phyloP scores from a whole-genome alignment of 2,797 vertebrate genomes.

The Merluccius polli region DNA sequence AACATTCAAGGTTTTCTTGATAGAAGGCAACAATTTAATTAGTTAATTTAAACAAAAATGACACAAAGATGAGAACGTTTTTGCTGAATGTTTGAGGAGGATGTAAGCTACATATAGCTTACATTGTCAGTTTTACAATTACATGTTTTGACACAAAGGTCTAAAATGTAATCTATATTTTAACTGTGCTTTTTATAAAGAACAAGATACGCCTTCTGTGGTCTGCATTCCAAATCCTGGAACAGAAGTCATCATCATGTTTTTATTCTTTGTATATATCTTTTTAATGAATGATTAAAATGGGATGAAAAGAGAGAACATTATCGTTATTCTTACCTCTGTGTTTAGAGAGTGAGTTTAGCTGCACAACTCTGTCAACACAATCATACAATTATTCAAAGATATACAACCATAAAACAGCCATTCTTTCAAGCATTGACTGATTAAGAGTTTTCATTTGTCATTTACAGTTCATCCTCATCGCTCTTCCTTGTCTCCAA shows the following conservation, averaged over 20 bases:
- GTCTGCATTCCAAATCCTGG: neutral
- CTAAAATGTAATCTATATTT: neutral
- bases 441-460: neutral
- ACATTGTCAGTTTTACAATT: no score
- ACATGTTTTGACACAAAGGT: neutral
- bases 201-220: neutral
- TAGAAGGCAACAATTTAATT: neutral
- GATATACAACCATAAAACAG: neutral
- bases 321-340: slow-evolving; percentile 16
- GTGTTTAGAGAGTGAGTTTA: slow-evolving; percentile 23
- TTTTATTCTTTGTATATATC: neutral
- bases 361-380: slow-evolving; percentile 42
- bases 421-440: neutral
- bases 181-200: neutral
- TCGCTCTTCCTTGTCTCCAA: neutral
- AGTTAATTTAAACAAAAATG: neutral
- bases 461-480: neutral
- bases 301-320: neutral
- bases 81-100: no score
- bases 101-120: no score
- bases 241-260: neutral
- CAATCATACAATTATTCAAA: neutral
- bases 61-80: neutral
- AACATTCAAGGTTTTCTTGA: neutral
- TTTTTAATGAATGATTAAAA: neutral